Base-by-base conservation (phyloP, 2,888 invertebrate species). In the Acleris cristana region DNA sequence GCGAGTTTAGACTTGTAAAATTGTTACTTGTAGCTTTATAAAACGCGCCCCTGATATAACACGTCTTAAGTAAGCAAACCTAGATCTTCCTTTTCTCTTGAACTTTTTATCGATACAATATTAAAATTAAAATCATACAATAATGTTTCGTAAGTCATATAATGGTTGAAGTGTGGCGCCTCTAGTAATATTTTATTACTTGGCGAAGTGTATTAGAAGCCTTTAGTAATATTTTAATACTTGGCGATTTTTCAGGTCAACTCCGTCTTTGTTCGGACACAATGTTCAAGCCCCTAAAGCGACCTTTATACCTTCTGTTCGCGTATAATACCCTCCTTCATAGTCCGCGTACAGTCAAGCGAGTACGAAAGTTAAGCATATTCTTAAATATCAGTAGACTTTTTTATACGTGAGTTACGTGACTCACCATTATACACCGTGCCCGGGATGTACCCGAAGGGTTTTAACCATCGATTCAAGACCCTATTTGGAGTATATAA, bases 201-300 rank as follows among this genome's bases (percentile, higher is more conserved):
- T 21, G 34, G 51, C 56, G 56, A 65, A 26, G 26, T 26, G 6
- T 26, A 26, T 6, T 45, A 48, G n/a, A 45, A 48, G 57, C 57
- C 16, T 10, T 18, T n/a, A 26, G 56, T 44, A 21, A 48, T 18
- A 56, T 44, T 44, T 48, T 58, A 21, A 23, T 19, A 54, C 21
- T 23, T 21, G 23, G 51, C 52, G 56, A 65, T 65, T 51, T 65
- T 60, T 61, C 60, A 61, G 65, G 55, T 65, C 65, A 65, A 55
- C 65, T 53, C 60, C 19, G 60, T 45, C 65, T 61, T 61, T 66
- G 66, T 66, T 48, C 61, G 61, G 23, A 52, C 44, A 65, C 61
- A 62, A 62, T 61, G 56, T 56, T 65, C 52, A 52, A 66, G 61
- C 61, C 45, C 56, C 56, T 57, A 66, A 61, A 53, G 56, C 45